phyloP scores from a whole-genome alignment of 2,888 invertebrate species.

The Strigamia maritima region DNA sequence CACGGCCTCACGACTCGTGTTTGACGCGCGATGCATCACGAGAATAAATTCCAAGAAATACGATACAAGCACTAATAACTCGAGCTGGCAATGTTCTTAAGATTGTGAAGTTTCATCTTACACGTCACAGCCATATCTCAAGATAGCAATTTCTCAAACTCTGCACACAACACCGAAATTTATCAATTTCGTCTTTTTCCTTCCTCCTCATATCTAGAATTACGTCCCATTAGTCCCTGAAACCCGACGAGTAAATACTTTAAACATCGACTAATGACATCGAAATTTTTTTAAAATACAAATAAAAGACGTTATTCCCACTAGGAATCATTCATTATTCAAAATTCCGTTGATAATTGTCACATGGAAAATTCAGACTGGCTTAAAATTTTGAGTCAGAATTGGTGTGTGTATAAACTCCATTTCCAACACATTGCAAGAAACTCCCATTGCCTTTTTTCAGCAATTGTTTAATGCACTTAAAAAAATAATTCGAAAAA shows the following conservation, averaged over 20 bases:
- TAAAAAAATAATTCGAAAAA: too few relatives aligned
- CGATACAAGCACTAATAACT: neutral
- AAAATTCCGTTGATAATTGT: too few relatives aligned
- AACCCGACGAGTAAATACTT: neutral
- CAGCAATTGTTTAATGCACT: too few relatives aligned
- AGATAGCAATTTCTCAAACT: neutral
- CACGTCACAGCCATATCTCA: neutral
- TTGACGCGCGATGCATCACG: neutral
- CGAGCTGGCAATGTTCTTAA: neutral
- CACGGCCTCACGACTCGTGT: neutral
- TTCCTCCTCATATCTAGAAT: neutral
- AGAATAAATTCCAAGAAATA: neutral
- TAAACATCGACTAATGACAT: neutral
- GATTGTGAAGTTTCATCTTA: neutral
- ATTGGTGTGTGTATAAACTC: too few relatives aligned
- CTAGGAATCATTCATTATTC: too few relatives aligned
- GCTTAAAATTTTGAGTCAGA: too few relatives aligned
- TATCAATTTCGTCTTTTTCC: neutral
- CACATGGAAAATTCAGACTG: too few relatives aligned
- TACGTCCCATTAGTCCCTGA: neutral
- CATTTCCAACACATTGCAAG: too few relatives aligned
- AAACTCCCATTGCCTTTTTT: too few relatives aligned
- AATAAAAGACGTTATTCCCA: too few relatives aligned
- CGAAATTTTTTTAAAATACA: too few relatives aligned
- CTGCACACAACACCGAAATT: too few relatives aligned